Conservation (phyloP, 1,140 invertebrate genomes). For the Pseudomyrmex flavicornis region DNA sequence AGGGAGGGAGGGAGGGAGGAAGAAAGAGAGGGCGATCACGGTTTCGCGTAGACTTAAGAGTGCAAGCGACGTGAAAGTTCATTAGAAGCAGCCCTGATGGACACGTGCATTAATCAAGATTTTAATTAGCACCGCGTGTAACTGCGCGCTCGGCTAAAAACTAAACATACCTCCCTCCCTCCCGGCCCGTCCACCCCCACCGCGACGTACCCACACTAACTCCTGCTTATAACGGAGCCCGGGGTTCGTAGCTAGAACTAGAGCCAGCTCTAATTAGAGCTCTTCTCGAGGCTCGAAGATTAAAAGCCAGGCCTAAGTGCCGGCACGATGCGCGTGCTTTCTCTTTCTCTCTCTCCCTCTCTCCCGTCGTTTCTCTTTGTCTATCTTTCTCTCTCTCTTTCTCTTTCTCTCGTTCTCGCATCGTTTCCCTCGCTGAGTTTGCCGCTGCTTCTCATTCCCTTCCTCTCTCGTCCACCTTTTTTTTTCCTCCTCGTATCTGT, state of each 20-base stretch:
- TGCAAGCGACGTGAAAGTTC: conserved; percentile 74
- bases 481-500: conserved; percentile 16
- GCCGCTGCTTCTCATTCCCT: conserved; percentile 2
- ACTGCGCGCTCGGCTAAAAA: conserved; percentile 80
- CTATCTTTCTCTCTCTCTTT: conserved; percentile 42
- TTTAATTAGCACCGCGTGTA: conserved; percentile 84
- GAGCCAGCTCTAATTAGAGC: conserved; percentile 82
- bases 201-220: conserved; percentile 72
- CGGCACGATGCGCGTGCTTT: conserved; percentile 73
- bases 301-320: conserved; percentile 83
- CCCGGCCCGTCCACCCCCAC: conserved; percentile 41
- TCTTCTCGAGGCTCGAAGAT: conserved; percentile 81
- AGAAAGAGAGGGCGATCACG: conserved; percentile 65
- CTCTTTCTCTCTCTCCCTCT: conserved; percentile 13
- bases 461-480: not conserved
- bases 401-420: conserved; percentile 15
- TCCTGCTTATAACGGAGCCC: conserved; percentile 75
- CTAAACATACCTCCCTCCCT: conserved; percentile 78
- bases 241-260: conserved; percentile 73
- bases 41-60: conserved; percentile 75
- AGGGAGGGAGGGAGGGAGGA: not conserved
- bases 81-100: conserved; percentile 79
- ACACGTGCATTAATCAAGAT: conserved; percentile 84
- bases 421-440: conserved; percentile 10
- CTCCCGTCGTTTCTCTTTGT: conserved; percentile 34